These are phyloP conservation scores for Harpagoxenus sublaevis DNA, from an alignment of 2,888 invertebrate species.

Conservation along the genomic window DNA sequence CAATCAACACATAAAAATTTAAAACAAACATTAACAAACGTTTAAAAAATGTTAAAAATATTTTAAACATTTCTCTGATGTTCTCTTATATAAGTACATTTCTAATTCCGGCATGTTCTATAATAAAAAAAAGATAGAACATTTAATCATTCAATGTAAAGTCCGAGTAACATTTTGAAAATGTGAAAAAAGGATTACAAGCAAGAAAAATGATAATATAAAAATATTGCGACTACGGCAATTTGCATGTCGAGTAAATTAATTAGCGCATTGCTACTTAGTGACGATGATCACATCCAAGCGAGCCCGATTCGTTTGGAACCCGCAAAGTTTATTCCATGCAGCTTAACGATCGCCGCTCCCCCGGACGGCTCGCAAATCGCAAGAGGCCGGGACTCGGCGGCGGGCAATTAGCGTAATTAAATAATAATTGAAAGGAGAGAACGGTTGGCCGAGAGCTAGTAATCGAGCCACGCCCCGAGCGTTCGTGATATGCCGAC, in stretches of 20 bases:
- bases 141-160: not conserved
- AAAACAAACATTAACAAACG: not conserved
- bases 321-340: constrained; percentile 52
- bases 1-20: not conserved
- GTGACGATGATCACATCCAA: constrained; percentile 50
- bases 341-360: constrained; percentile 63
- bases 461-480: constrained; percentile 82
- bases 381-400: constrained; percentile 64
- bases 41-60: not conserved
- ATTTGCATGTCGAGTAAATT: constrained; percentile 21
- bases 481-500: constrained; percentile 75
- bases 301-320: constrained; percentile 54
- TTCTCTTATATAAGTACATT: not conserved
- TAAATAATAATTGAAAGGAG: constrained; percentile 84
- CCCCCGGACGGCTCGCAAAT: constrained; percentile 52
- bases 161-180: not conserved
- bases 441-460: constrained; percentile 79
- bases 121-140: not conserved
- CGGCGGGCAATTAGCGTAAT: constrained; percentile 83
- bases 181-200: not conserved
- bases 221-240: not conserved
- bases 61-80: not conserved
- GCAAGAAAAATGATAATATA: not conserved
- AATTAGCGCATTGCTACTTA: constrained; percentile 21
- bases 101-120: not conserved